These are phyloP conservation scores for Paedocypris sp. DNA, from an alignment of 2,113 vertebrate genomes.

Conservation along the genomic window DNA sequence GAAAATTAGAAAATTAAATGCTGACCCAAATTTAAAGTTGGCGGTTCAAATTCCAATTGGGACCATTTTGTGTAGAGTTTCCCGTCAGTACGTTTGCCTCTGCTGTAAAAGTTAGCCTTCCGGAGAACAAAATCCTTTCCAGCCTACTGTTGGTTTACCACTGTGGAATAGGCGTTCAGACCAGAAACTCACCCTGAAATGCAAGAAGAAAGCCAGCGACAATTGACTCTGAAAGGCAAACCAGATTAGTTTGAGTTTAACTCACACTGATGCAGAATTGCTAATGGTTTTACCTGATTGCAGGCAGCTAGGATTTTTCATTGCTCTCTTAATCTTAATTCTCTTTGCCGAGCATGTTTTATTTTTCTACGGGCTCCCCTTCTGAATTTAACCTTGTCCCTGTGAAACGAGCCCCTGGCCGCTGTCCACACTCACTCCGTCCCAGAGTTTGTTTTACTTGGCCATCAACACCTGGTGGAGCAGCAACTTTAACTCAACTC, in stretches of 20 bases:
- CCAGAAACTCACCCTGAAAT: no score
- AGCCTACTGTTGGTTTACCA: no score
- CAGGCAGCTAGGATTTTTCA: not conserved
- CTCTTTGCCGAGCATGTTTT: constrained; percentile 31
- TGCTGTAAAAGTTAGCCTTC: no score
- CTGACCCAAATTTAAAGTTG: no score
- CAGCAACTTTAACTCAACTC: constrained; percentile 58
- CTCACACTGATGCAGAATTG: not conserved
- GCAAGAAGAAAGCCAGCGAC: no score
- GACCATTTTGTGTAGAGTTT: no score
- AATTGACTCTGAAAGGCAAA: not conserved
- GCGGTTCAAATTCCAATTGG: no score
- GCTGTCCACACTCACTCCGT: constrained; percentile 38
- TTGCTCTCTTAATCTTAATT: constrained; percentile 17
- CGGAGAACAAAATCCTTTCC: no score
- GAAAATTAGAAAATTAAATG: no score
- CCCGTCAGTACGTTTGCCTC: no score
- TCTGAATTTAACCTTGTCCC: constrained; percentile 44
- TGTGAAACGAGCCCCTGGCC: constrained; percentile 33
- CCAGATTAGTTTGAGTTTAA: not conserved
- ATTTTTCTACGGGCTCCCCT: constrained; percentile 36
- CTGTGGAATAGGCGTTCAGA: no score
- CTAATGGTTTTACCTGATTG: not conserved
- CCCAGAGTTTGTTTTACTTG: constrained; percentile 70
- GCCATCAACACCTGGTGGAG: constrained; percentile 48